Base-by-base conservation (phyloP, 2,797 vertebrate genomes). In the Micrastur ruficollis region DNA sequence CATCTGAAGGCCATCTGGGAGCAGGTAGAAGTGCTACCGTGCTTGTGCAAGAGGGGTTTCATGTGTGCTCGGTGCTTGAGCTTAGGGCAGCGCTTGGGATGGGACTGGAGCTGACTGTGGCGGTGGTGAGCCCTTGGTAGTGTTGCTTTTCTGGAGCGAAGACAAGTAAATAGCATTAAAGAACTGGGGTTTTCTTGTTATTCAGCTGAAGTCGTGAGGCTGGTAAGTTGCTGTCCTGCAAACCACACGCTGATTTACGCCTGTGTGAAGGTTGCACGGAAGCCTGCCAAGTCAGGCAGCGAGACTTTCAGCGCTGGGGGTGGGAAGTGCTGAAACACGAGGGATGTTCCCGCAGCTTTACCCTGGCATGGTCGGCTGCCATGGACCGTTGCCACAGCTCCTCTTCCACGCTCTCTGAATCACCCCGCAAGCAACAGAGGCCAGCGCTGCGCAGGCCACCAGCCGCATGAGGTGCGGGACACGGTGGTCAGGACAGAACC, bases 31-130 rank as follows among this genome's bases (percentile, higher is more conserved):
- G 61, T 46, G 13, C 27, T 29, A 6, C 27, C 8, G 1, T 31
- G 36, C 22, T 38, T 58, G 49, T 50, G 52, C 29, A n/a, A 21
- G 55, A 19, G 8, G 11, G 5, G 17, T 73, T 55, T 59, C 1
- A 0, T 17, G 0, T 2, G 36, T 44, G 38, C 55, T 76, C 1
- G 0, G 17, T 46, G 3, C 46, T 32, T 34, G 53, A 75, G 29
- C 26, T 61, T 32, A 18, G 46, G 46, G 27, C 53, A 42, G 23
- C 17, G 38, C n/a, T 53, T 23, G 61, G 44, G n/a, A 2, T 31
- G 17, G 52, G 26, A 6, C 62, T 17, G 42, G 14, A 83, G n/a
- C 5, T 11, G 23, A 22, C 34, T 42, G 19, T 19, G 47, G 36
- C 68, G 52, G 47, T 7, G 52, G 44, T 27, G 27, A 66, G 9